A percentile compares a stretch with the other conserved stretches of the same genome.
Conservation (phyloP, 2,113 vertebrate genomes). For the Aldabrachelys gigantea region DNA sequence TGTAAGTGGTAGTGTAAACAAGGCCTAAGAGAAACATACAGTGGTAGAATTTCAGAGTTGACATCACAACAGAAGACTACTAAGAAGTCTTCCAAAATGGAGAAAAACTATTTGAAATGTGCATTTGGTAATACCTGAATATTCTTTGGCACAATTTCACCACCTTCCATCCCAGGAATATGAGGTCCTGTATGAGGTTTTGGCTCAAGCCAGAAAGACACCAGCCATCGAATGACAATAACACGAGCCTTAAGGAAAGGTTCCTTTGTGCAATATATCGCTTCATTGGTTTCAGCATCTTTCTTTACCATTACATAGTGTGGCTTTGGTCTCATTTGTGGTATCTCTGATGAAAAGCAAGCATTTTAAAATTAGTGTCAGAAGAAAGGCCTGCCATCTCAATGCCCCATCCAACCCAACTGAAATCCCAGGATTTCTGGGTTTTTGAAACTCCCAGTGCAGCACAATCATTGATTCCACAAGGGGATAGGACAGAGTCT, state of each 20-base stretch:
- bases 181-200: slow-evolving; percentile 89
- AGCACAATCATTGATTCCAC: not conserved
- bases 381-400: slow-evolving; percentile 6
- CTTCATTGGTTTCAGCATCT: slow-evolving; percentile 93
- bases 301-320: slow-evolving; percentile 92
- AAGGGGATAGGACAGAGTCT: fast-evolving
- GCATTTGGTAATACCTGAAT: slow-evolving; percentile 88
- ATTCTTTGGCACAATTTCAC: slow-evolving; percentile 97
- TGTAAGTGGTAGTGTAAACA: too few species aligned
- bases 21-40: fast-evolving
- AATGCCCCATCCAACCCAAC: not conserved
- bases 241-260: slow-evolving; percentile 96
- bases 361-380: not conserved
- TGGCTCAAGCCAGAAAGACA: slow-evolving; percentile 98
- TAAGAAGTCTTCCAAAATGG: not conserved
- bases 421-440: not conserved
- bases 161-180: slow-evolving; percentile 97
- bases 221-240: slow-evolving; percentile 98
- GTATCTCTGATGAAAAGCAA: slow-evolving; percentile 86
- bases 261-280: slow-evolving; percentile 95
- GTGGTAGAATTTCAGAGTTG: not conserved
- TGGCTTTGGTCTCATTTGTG: slow-evolving; percentile 94
- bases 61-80: not conserved
- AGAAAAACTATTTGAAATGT: not conserved
- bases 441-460: not conserved